Base-by-base conservation (phyloP, 2,797 vertebrate species). In the Champsocephalus gunnari region DNA sequence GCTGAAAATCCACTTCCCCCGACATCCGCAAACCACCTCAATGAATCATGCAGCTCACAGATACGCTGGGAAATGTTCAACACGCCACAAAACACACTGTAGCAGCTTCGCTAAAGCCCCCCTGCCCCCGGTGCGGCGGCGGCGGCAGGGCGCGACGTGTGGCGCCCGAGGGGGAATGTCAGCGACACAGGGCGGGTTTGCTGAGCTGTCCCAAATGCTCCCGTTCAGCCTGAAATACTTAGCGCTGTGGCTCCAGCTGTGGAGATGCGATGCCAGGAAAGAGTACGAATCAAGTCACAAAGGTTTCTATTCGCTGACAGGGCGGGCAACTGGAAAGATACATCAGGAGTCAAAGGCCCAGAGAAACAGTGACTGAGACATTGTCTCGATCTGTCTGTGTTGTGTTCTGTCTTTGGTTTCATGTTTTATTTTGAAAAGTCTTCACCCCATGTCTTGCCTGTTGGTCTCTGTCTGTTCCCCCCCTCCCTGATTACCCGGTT, bases 31-130 rank as follows among this genome's bases (percentile, higher is more conserved):
- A 73, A 77, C 53, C 66, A 67, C 66, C 69, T 82, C 56, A 7
- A 83, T 84, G 78, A 91, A 82, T 88, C 81, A 87, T 83, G 68
- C 50, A 70, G 62, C 44, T 70, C 51, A 57, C 65, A 89, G 77
- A 79, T 67, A 57, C 3, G 43, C 45, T 21, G 34, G 56, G 55
- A 68, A 77, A 60, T 1, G 16, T 56, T 73, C 47, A 51, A 56
- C 71, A 68, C 14, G 5, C 49, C 62, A 11, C 59, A 67, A 50
- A 81, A 82, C 69, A 80, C 8, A 76, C 75, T 66, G 48, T 0
- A 69, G 72, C 54, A 75, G 58, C 75, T 87, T 81, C 50, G 8
- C 48, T 14, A 56, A 58, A 60, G 73, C 71, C 80, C 67, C 28
- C 57, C 47, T 43, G 77, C 61, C 55, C 21, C 78, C 28, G 58